These are phyloP conservation scores for Drosophila pseudotakahashii DNA, from an alignment of 2,888 invertebrate species.

Conservation along the genomic window DNA sequence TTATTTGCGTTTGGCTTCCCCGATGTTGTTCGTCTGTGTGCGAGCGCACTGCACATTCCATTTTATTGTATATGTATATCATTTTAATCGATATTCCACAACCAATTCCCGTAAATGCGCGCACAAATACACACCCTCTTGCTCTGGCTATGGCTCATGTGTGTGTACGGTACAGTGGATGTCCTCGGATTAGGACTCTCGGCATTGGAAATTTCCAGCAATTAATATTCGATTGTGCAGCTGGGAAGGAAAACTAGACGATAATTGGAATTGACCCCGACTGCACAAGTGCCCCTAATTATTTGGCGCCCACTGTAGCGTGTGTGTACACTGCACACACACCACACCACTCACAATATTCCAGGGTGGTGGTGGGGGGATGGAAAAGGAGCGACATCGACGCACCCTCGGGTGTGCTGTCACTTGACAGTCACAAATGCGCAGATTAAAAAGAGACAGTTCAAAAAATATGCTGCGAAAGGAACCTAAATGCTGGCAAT, in stretches of 20 bases:
- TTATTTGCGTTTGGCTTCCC: slow-evolving; percentile 47
- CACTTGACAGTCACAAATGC: slow-evolving; percentile 63
- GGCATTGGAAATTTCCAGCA: slow-evolving; percentile 14
- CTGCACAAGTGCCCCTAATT: slow-evolving; percentile 30
- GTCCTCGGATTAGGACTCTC: slow-evolving; percentile 19
- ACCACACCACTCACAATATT: no score
- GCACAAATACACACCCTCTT: slow-evolving; percentile 39
- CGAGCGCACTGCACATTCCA: slow-evolving; percentile 38
- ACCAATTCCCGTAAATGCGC: slow-evolving; percentile 70
- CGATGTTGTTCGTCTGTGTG: slow-evolving; percentile 37
- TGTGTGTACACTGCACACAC: slow-evolving; percentile 13
- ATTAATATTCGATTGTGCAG: slow-evolving; percentile 31
- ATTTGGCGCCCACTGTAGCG: slow-evolving; percentile 27
- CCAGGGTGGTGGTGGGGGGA: background rate
- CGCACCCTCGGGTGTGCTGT: slow-evolving; percentile 44
- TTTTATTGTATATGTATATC: slow-evolving; percentile 62
- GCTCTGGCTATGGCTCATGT: slow-evolving; percentile 16
- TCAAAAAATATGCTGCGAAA: slow-evolving; percentile 23
- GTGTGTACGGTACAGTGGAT: slow-evolving; percentile 26
- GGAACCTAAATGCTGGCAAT: slow-evolving; percentile 40
- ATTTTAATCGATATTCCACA: slow-evolving; percentile 83
- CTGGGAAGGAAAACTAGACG: slow-evolving; percentile 5
- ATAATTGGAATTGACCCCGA: slow-evolving; percentile 33
- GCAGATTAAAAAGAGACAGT: slow-evolving; percentile 50
- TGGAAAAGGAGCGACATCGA: slow-evolving; percentile 9